A percentile compares a stretch with the other conserved stretches of the same genome.
Evolutionary conservation across 1,140 invertebrate species (phyloP).

Genomic region (Lutraria rhynchaena): DNA sequence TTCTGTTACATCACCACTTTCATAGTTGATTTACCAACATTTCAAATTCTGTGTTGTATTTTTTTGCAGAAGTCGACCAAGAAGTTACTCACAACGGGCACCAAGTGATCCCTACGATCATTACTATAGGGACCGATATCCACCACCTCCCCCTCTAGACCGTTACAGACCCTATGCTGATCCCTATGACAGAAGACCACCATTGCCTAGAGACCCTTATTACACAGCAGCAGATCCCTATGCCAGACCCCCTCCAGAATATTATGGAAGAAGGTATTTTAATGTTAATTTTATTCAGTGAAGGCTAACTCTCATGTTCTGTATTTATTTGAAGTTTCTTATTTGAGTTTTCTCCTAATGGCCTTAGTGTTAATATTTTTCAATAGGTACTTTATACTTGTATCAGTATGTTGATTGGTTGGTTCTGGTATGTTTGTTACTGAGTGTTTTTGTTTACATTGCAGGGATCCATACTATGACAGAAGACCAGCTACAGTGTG

Average conservation of each 20-base stretch:
- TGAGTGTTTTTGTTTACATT: too few relatives aligned
- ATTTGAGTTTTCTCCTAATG: too few relatives aligned
- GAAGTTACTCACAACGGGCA: neutral
- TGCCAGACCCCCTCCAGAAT: slow-evolving; percentile 72
- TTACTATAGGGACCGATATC: slow-evolving; percentile 73
- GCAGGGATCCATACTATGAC: neutral
- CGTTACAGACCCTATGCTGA: slow-evolving; percentile 76
- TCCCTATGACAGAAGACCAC: slow-evolving; percentile 72
- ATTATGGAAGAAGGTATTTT: slow-evolving; percentile 66
- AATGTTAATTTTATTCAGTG: too few relatives aligned
- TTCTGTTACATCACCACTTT: too few relatives aligned
- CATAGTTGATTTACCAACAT: too few relatives aligned
- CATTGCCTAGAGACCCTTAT: slow-evolving; percentile 57
- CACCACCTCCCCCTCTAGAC: slow-evolving; percentile 70
- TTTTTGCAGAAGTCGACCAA: slow-evolving; percentile 46
- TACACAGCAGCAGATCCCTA: slow-evolving; percentile 74
- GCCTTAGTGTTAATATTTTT: too few relatives aligned
- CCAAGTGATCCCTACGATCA: slow-evolving; percentile 46
- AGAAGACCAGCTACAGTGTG: neutral
- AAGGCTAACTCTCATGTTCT: too few relatives aligned
- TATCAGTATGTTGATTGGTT: too few relatives aligned
- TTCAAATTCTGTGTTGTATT: too few relatives aligned
- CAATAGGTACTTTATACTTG: too few relatives aligned
- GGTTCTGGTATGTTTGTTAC: too few relatives aligned
- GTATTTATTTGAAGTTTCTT: too few relatives aligned